Evolutionary conservation across 2,888 invertebrate species (phyloP).

Genomic region (Drosophila ustulata): DNA sequence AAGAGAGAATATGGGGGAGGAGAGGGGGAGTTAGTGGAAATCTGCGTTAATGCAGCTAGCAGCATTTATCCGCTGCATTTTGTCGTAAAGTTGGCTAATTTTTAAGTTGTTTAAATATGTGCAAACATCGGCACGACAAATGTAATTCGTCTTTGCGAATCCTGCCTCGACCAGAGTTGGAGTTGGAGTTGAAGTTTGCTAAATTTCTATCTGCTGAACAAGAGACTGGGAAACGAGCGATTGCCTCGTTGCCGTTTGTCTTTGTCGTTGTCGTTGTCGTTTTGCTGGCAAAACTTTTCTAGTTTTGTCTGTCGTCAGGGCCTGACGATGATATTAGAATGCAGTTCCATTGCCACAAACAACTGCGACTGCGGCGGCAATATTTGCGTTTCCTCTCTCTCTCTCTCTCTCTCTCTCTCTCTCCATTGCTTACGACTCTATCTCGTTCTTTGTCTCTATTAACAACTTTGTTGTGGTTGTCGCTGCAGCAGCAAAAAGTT

Average conservation of each 20-base stretch:
- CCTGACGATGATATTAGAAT: conserved; percentile 54
- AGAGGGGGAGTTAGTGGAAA: conserved; percentile 13
- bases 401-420: background rate
- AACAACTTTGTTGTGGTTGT: conserved; percentile 55
- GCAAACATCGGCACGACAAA: conserved; percentile 65
- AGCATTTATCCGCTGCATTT: conserved; percentile 58
- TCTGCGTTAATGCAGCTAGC: conserved; percentile 39
- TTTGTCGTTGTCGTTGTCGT: background rate
- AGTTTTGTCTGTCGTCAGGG: conserved; percentile 32
- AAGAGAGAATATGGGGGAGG: background rate
- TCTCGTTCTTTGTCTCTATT: conserved; percentile 48
- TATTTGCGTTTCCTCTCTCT: conserved; percentile 20
- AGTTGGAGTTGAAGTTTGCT: conserved; percentile 5
- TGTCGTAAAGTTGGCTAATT: conserved; percentile 61
- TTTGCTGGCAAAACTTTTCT: conserved; percentile 34
- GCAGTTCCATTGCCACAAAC: conserved; percentile 44
- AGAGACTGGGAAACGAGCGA: background rate
- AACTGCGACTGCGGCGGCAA: conserved; percentile 10
- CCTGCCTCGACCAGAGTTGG: conserved; percentile 19
- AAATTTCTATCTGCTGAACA: conserved; percentile 10
- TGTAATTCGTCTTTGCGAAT: conserved; percentile 63
- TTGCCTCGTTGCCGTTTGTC: conserved; percentile 4
- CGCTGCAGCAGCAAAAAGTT: conserved; percentile 57
- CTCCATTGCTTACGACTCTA: conserved; percentile 8
- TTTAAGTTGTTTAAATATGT: conserved; percentile 70